A percentile compares a stretch with the other conserved stretches of the same genome.
phyloP scores from a whole-genome alignment of 2,888 invertebrate species.

The Colostygia pectinataria region DNA sequence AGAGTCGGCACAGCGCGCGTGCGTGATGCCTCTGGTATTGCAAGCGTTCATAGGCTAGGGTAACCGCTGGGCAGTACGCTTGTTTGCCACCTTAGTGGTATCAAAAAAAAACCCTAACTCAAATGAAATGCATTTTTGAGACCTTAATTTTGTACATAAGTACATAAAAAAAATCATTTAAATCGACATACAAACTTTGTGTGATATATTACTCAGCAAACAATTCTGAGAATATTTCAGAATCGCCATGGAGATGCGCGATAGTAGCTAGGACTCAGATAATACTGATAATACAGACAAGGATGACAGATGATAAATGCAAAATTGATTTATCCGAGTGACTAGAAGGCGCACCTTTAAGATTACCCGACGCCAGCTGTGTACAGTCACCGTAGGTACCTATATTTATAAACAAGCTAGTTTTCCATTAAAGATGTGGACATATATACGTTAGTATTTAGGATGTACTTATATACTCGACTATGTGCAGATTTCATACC shows the following conservation, averaged over 20 bases:
- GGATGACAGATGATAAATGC: constrained; percentile 40
- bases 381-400: constrained; percentile 41
- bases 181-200: too few species aligned
- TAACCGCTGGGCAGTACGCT: too few species aligned
- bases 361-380: constrained; percentile 46
- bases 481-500: neutral
- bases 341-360: constrained; percentile 49
- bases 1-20: too few species aligned
- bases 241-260: constrained; percentile 43
- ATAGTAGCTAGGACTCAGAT: constrained; percentile 29
- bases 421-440: constrained; percentile 39
- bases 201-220: too few species aligned
- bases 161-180: too few species aligned
- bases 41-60: too few species aligned
- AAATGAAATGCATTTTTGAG: too few species aligned
- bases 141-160: too few species aligned
- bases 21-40: too few species aligned
- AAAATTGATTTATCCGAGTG: constrained; percentile 34
- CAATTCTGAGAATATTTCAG: constrained; percentile 41
- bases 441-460: constrained; percentile 4
- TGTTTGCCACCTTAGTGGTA: too few species aligned
- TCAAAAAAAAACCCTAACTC: too few species aligned
- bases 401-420: constrained; percentile 52
- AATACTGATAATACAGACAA: constrained; percentile 39
- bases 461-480: constrained; percentile 9